Base-by-base conservation (phyloP, 1,140 invertebrate species). In the Marisa cornuarietis region DNA sequence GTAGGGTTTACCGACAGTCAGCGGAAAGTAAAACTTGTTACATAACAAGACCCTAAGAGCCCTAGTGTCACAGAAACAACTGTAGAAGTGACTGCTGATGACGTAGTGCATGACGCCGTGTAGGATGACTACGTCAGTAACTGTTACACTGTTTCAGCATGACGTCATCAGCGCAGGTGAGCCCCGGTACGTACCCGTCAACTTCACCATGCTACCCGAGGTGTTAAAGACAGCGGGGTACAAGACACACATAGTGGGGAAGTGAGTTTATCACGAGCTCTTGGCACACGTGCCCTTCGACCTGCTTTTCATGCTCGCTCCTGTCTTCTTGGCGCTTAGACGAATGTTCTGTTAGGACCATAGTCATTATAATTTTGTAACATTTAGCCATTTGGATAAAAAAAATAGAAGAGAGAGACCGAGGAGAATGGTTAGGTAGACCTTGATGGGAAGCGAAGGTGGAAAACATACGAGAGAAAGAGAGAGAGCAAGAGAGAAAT, bases 161-260 rank as follows among this genome's bases (percentile, higher is more conserved):
- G 65, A 31, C 22, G 65, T 68, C 11, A 68, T 68, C 65, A n/a
- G 22, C n/a, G 65, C 10, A 1, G 65, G 65, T 2, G 65, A 68
- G 10, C 65, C 65, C 11, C 65, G 65, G 13, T 68, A 68, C 26
- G 13, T 68, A n/a, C 93, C 95, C 0, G 84, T 95, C 11, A 92
- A 93, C 49, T 93, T 94, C 84, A 95, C 94, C 83, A 87, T 96
- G 10, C 88, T 97, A 73, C 94, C 96, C 0, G 91, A 96, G 90
- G 94, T 95, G 85, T 91, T 98, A 52, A 93, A 94, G 87, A 92
- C 94, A 42, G 87, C 93, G 0, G 96, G 96, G 0, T 98, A 97
- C 89, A 91, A 90, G 11, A 96, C 95, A 1, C 94, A 96, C 88
- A 92, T 95, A 49, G 93, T 97, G 24, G 96, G 96, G 20, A 98